Evolutionary conservation across 2,797 vertebrate genomes (phyloP).

Genomic region (Rhinoraja longicauda): DNA sequence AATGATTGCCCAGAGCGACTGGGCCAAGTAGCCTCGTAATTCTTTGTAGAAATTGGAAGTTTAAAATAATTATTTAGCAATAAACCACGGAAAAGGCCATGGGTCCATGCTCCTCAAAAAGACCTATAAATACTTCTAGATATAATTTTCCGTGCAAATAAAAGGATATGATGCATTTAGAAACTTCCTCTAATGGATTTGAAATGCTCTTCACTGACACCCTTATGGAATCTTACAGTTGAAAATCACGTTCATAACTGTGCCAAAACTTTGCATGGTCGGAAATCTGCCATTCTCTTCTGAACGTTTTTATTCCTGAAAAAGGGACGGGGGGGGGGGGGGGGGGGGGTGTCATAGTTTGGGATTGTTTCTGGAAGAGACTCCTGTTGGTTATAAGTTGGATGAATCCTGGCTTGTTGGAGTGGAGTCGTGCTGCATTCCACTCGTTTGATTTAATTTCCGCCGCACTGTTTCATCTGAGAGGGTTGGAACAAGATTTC

Average conservation of each 20-base stretch:
- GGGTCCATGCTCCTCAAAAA: not conserved
- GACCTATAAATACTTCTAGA: not conserved
- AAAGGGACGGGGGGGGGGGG: not conserved
- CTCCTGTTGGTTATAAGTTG: not conserved
- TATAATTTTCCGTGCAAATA: not conserved
- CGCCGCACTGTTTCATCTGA: not conserved
- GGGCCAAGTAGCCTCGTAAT: not conserved
- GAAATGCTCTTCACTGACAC: not conserved
- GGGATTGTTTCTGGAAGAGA: not conserved
- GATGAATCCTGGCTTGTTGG: not conserved
- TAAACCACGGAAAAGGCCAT: not conserved
- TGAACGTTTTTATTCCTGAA: not conserved
- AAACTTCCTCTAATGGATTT: not conserved
- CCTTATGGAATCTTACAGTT: not conserved
- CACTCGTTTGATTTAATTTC: not conserved
- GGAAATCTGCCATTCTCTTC: not conserved
- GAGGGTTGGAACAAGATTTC: not conserved
- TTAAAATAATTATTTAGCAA: not conserved
- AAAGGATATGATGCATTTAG: not conserved
- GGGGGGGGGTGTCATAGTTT: not conserved
- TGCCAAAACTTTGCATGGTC: not conserved
- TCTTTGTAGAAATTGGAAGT: not conserved
- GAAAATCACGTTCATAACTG: not conserved
- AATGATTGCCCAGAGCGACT: not conserved
- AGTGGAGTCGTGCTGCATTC: not conserved